phyloP scores from a whole-genome alignment of 2,113 vertebrate genomes.

The Andinoacara biseriatus region DNA sequence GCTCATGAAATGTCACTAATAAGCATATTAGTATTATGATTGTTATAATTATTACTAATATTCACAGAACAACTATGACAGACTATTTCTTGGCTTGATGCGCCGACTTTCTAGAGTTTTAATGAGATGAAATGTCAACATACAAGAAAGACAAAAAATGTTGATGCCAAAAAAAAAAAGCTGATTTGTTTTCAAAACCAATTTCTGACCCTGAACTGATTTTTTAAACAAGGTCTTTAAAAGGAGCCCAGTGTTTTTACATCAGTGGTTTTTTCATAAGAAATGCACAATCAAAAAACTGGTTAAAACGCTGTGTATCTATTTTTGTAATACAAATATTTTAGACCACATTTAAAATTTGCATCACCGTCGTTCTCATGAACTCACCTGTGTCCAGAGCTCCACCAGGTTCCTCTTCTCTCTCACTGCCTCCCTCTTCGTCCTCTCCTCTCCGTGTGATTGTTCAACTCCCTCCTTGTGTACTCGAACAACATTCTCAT shows the following conservation, averaged over 20 bases:
- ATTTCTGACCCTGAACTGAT: neutral
- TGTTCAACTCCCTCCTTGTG: slow-evolving; percentile 50
- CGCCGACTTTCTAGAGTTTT: neutral
- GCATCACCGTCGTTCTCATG: too few species aligned
- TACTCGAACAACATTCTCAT: slow-evolving; percentile 32
- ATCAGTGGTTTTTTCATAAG: too few species aligned
- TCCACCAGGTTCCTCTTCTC: slow-evolving; percentile 80
- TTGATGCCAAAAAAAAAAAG: neutral
- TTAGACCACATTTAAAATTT: too few species aligned
- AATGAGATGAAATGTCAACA: neutral
- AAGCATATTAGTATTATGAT: too few species aligned
- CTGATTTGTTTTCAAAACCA: neutral
- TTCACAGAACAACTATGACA: neutral
- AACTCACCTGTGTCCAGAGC: slow-evolving; percentile 88
- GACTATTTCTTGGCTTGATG: neutral
- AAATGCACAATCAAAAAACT: neutral
- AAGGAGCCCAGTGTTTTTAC: too few species aligned
- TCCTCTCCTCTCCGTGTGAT: slow-evolving; percentile 44
- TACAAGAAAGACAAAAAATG: neutral
- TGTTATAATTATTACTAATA: neutral
- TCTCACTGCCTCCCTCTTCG: slow-evolving; percentile 43
- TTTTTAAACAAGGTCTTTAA: too few species aligned
- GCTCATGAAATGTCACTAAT: too few species aligned
- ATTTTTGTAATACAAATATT: too few species aligned
- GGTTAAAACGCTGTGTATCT: too few species aligned